A percentile compares a stretch with the other conserved stretches of the same genome.
phyloP scores from a whole-genome alignment of 2,888 invertebrate genomes.

The Himalopsyche anomala region DNA sequence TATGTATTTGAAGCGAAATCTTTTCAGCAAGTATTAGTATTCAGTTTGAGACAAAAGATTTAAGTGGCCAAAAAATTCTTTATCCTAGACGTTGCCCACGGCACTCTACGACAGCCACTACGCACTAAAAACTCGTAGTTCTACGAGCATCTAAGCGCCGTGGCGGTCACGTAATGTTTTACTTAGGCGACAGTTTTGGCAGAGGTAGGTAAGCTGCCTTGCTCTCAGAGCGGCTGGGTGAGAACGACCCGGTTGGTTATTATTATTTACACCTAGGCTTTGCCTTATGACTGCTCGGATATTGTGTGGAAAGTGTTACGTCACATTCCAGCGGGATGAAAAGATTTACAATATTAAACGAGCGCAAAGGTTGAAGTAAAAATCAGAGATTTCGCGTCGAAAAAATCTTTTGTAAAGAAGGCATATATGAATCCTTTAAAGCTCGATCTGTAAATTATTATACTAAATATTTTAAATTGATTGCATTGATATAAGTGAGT shows the following conservation, averaged over 20 bases:
- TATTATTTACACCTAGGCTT: conserved; percentile 38
- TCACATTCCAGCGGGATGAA: conserved; percentile 13
- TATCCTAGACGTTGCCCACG: background rate
- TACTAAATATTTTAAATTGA: too few relatives aligned
- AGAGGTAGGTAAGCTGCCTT: background rate
- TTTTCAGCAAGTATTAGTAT: background rate
- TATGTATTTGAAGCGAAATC: background rate
- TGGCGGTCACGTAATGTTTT: conserved; percentile 56
- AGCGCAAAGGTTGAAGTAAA: background rate
- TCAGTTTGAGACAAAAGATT: background rate
- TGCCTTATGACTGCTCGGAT: conserved; percentile 37
- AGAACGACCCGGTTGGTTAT: conserved; percentile 31
- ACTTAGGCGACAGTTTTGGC: conserved; percentile 46
- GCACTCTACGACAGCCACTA: conserved; percentile 1
- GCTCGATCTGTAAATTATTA: too few relatives aligned
- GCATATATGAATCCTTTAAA: too few relatives aligned
- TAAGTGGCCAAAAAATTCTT: background rate
- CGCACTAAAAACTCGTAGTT: conserved; percentile 34
- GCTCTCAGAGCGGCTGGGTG: background rate
- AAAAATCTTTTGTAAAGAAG: background rate
- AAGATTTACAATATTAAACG: conserved; percentile 43
- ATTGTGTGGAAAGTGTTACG: conserved; percentile 36
- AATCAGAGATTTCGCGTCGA: background rate
- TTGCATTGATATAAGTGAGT: too few relatives aligned
- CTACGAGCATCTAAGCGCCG: conserved; percentile 27